phyloP scores from a whole-genome alignment of 1,140 invertebrate species.

The Goniozus legneri region DNA sequence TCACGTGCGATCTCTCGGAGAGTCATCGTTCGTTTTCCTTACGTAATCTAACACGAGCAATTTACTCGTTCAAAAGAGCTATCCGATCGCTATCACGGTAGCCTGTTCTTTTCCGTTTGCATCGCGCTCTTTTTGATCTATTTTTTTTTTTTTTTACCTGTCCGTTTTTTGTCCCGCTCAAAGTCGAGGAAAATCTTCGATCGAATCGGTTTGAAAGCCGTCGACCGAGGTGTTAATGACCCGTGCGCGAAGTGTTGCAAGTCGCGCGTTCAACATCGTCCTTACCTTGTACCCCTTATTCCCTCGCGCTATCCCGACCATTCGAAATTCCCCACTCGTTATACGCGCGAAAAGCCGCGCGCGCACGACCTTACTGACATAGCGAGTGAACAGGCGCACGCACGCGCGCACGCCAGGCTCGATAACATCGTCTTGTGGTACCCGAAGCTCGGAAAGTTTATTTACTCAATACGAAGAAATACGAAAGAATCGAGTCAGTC shows the following conservation, averaged over 20 bases:
- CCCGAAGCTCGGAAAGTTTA: no score
- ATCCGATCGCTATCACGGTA: constrained; percentile 10
- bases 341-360: constrained; percentile 1
- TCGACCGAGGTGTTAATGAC: constrained; percentile 15
- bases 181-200: constrained; percentile 9
- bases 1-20: constrained; percentile 5
- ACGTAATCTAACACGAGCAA: constrained; percentile 11
- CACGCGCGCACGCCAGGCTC: background rate
- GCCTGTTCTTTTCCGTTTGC: constrained; percentile 9
- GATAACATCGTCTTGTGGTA: no score
- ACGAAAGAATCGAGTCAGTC: constrained; percentile 1
- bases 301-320: background rate
- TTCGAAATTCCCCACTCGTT: constrained; percentile 13
- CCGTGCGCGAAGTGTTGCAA: no score
- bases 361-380: no score
- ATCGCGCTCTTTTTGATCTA: constrained; percentile 1
- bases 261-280: background rate
- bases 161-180: no score
- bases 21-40: constrained; percentile 2
- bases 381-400: constrained; percentile 11
- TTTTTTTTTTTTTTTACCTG: no score
- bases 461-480: no score
- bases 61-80: constrained; percentile 7
- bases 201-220: constrained; percentile 14
- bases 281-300: background rate